Conservation (phyloP, 2,797 vertebrate species). For the Urophycis tenuis region DNA sequence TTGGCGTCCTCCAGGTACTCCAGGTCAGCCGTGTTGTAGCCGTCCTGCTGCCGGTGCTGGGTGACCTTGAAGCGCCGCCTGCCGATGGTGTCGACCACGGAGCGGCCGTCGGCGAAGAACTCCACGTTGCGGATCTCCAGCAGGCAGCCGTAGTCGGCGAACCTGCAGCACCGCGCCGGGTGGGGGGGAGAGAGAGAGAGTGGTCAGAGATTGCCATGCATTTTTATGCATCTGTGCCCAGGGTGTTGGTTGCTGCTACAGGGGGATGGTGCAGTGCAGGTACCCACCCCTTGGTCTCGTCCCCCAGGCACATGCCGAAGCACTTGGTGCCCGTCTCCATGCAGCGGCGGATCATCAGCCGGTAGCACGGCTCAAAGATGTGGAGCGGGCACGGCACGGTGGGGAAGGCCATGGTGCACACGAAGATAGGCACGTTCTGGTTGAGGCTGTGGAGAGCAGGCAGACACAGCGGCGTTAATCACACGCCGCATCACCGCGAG, state of each 20-base stretch:
- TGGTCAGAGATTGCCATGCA: too few relatives aligned
- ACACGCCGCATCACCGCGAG: background rate
- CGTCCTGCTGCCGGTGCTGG: conserved; percentile 80
- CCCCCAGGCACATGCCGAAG: conserved; percentile 90
- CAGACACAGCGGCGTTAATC: background rate
- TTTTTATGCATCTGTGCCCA: too few relatives aligned
- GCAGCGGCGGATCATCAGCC: conserved; percentile 88
- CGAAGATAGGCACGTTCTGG: conserved; percentile 92
- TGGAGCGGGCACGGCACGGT: conserved; percentile 88
- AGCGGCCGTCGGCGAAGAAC: conserved; percentile 88
- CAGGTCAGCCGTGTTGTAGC: conserved; percentile 88
- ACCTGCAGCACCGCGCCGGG: conserved; percentile 43
- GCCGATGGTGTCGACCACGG: conserved; percentile 83
- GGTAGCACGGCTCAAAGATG: conserved; percentile 87
- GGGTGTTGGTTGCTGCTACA: too few relatives aligned
- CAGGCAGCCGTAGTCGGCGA: conserved; percentile 86
- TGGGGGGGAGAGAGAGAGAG: background rate
- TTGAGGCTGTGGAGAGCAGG: conserved; percentile 71
- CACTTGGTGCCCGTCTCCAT: conserved; percentile 89
- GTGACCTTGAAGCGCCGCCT: conserved; percentile 81
- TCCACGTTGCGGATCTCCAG: conserved; percentile 84
- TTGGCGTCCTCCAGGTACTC: conserved; percentile 87
- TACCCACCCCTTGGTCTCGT: conserved; percentile 77
- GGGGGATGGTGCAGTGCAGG: background rate
- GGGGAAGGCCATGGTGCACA: conserved; percentile 93